Conservation (phyloP, 1,140 invertebrate genomes). For the Brachionus paranguensis region DNA sequence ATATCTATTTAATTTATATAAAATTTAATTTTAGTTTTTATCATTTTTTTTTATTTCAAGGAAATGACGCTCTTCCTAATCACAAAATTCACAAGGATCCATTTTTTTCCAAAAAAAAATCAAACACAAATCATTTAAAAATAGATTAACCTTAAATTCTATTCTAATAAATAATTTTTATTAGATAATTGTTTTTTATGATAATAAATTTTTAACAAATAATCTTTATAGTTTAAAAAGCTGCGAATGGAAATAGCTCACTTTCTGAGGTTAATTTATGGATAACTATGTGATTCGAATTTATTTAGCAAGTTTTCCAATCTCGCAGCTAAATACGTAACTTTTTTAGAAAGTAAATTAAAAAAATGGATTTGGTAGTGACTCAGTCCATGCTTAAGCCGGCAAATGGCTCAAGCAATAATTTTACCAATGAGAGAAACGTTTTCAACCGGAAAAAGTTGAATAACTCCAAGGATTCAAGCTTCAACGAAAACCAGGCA, state of each 20-base stretch:
- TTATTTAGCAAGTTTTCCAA: background rate
- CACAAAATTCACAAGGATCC: too few relatives aligned
- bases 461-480: background rate
- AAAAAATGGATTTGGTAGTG: background rate
- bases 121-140: background rate
- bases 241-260: background rate
- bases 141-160: background rate
- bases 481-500: background rate
- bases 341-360: background rate
- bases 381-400: slow-evolving; percentile 12
- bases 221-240: background rate
- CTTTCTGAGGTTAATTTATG: background rate
- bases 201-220: background rate
- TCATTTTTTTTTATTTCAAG: too few relatives aligned
- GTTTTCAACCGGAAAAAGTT: background rate
- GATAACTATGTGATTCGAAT: background rate
- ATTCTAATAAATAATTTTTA: background rate
- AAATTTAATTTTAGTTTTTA: too few relatives aligned
- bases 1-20: too few relatives aligned
- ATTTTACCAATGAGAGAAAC: background rate
- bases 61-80: too few relatives aligned
- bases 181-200: background rate
- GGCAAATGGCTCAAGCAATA: background rate
- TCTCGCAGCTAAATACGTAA: background rate
- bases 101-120: too few relatives aligned